A percentile compares a stretch with the other conserved stretches of the same genome.
Evolutionary conservation across 1,140 invertebrate genomes (phyloP).

Genomic region (Pseudomyrmex gracilis): DNA sequence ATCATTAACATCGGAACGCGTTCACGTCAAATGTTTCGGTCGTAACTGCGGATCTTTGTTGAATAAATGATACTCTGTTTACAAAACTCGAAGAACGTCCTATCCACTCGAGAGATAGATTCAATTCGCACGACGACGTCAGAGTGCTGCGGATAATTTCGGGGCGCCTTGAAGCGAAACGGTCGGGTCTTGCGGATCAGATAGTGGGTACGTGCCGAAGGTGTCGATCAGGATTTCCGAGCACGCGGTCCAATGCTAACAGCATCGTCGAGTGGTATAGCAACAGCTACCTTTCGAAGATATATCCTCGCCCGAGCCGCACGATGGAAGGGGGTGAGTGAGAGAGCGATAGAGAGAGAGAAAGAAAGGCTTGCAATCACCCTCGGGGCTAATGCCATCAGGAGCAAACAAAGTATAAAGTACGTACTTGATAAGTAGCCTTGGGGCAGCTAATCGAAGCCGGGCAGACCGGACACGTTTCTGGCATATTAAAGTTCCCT

Average conservation of each 20-base stretch:
- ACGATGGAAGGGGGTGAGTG: conserved; percentile 60
- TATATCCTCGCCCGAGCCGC: conserved; percentile 65
- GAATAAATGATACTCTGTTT: conserved; percentile 63
- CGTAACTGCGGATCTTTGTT: conserved; percentile 11
- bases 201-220: conserved; percentile 73
- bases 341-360: conserved; percentile 6
- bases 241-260: conserved; percentile 82
- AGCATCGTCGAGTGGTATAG: conserved; percentile 75
- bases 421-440: conserved; percentile 82
- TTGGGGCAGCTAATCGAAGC: conserved; percentile 79
- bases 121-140: conserved; percentile 60
- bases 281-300: conserved; percentile 68
- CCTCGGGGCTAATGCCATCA: conserved; percentile 83
- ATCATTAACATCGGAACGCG: background rate
- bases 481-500: conserved; percentile 78
- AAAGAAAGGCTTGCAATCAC: conserved; percentile 77
- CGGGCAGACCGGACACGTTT: conserved; percentile 72
- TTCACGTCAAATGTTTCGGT: background rate
- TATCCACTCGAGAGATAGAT: conserved; percentile 47
- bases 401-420: conserved; percentile 84
- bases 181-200: conserved; percentile 61
- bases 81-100: conserved; percentile 35
- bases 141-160: conserved; percentile 49
- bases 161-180: conserved; percentile 16
- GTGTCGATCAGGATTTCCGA: conserved; percentile 80